Base-by-base conservation (phyloP, 2,888 invertebrate genomes). In the Noctua janthe region DNA sequence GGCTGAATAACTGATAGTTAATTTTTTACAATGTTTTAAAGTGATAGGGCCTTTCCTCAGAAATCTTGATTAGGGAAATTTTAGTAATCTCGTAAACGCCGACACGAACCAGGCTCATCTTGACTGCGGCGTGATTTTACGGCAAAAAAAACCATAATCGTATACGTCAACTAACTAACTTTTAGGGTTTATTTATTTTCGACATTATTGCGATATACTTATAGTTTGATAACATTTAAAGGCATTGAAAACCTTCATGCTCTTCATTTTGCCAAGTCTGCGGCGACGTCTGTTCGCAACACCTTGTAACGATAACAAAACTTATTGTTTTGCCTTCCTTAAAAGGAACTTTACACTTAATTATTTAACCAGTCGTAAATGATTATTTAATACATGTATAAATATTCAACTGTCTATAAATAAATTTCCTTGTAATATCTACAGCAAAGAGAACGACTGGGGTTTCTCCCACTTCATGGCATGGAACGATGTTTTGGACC, bases 401-500 rank as follows among this genome's bases (percentile, higher is more conserved):
- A 54, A 54, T 39, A 71, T 71, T 76, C 3, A 72, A 51, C 10
- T 67, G 23, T 69, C 39, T 72, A 47, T 54, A 56, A 49, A 75
- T 75, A 51, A 11, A 47, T 59, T 69, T 76, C 47, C 11, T 62
- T 76, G 43, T 74, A 39, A 47, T 23, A 62, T 81, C 76, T 77
- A 1, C 94, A 97, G 97, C 89, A 97, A 98, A 95, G 98, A 98
- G 94, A 98, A 98, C 90, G 98, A 98, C 93, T 99, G 99, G 99
- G 99, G 99, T 15, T 99, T 99, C 96, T 99, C 99, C 86, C 99
- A 99, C 96, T 99, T 99, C 94, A 98, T 99, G 97, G 97, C 98
- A 11, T 99, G 99, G 99, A 98, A 98, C 93, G 99, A 99, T 91
- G 98, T 99, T 69, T 95, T 99, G 90, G 99, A 99, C 94, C 98